phyloP scores from a whole-genome alignment of 2,888 invertebrate species.

The Acrobasis consociella region DNA sequence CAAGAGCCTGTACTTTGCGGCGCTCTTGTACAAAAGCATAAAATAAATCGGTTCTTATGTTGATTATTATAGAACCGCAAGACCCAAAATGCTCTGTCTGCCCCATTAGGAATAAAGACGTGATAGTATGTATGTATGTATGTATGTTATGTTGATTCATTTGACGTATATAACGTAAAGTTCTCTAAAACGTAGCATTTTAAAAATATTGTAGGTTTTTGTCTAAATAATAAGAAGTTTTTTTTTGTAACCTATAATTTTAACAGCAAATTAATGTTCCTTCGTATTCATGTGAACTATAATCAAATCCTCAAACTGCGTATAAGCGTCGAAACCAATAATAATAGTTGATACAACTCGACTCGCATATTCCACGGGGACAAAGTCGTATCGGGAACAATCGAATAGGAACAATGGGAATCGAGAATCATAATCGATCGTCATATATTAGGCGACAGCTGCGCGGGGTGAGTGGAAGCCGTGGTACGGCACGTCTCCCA shows the following conservation, averaged over 20 bases:
- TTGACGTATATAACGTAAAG: no score
- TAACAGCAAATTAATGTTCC: not conserved
- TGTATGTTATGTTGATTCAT: no score
- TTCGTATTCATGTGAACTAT: not conserved
- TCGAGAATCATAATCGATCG: slow-evolving; percentile 74
- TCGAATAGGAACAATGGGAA: slow-evolving; percentile 63
- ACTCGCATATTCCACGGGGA: slow-evolving; percentile 43
- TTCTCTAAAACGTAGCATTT: no score
- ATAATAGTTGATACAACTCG: slow-evolving; percentile 41
- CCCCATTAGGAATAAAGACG: no score
- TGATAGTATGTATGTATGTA: no score
- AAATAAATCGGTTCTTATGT: no score
- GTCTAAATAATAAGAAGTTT: not conserved
- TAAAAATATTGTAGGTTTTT: no score
- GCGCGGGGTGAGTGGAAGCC: slow-evolving; percentile 56
- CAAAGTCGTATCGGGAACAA: slow-evolving; percentile 53
- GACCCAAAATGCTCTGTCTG: no score
- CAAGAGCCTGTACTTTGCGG: no score
- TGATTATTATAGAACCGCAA: no score
- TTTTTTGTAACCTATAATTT: not conserved
- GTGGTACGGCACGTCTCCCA: slow-evolving; percentile 67
- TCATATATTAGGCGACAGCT: slow-evolving; percentile 71
- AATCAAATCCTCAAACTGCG: slow-evolving; percentile 20
- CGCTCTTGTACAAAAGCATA: no score
- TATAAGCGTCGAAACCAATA: slow-evolving; percentile 33